Conservation (phyloP, 1,140 invertebrate species). For the Phortica variegata region DNA sequence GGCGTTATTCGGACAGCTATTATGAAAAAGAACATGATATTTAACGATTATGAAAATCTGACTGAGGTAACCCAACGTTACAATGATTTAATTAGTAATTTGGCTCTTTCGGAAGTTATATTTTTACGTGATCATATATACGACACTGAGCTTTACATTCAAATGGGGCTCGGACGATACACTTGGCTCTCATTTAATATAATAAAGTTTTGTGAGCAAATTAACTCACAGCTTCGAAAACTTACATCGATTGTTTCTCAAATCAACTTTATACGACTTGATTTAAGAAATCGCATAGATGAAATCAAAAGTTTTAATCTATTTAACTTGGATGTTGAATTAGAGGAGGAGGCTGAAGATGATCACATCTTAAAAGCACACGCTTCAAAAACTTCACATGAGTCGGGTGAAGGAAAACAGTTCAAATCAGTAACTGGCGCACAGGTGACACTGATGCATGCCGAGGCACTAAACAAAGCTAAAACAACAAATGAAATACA, state of each 20-base stretch:
- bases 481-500: constrained; percentile 14
- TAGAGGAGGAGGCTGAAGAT: background rate
- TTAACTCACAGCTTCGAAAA: constrained; percentile 60
- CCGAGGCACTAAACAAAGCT: constrained; percentile 5
- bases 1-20: constrained; percentile 45
- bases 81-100: constrained; percentile 61
- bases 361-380: background rate
- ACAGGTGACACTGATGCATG: constrained; percentile 18
- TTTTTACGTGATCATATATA: constrained; percentile 69
- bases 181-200: constrained; percentile 85
- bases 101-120: constrained; percentile 67
- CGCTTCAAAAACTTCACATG: background rate
- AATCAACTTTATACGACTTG: constrained; percentile 73
- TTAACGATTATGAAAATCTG: constrained; percentile 64
- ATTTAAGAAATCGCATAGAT: constrained; percentile 66
- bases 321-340: constrained; percentile 57
- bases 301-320: constrained; percentile 63
- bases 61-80: constrained; percentile 65
- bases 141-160: constrained; percentile 74
- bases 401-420: background rate
- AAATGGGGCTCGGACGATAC: constrained; percentile 75
- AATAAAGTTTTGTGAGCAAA: constrained; percentile 67
- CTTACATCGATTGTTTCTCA: constrained; percentile 69
- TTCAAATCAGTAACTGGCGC: constrained; percentile 21
- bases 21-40: constrained; percentile 61